Base-by-base conservation (phyloP, 2,797 vertebrate species). In the Delichon dasypus region DNA sequence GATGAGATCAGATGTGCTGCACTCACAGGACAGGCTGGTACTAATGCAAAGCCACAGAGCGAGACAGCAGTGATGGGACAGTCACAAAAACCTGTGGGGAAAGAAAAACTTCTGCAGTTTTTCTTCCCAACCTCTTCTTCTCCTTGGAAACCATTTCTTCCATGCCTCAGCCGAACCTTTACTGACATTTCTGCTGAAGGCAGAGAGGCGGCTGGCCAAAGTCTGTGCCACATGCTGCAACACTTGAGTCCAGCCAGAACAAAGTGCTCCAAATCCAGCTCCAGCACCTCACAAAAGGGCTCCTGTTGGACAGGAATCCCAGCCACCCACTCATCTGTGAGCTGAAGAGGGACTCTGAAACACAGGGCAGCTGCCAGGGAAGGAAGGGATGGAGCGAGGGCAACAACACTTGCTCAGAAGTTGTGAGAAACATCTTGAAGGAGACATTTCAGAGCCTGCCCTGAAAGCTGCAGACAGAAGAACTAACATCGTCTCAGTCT, bases 221-320 rank as follows among this genome's bases (percentile, higher is more conserved):
- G 85, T 71, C 82, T 65, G 16, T 42, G 57, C 75, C 84, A 86
- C 20, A 23, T 88, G 93, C 91, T 96, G 60, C 75, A 95, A 92
- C 81, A 57, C 89, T 96, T 67, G 86, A 92, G 88, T 77, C 67
- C 84, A 88, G 90, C 81, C 77, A 60, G 73, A 87, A 94, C 93
- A 90, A 88, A 96, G 92, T 79, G 95, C 91, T 91, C 93, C 57
- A 91, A 94, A 75, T 36, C 68, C 92, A 84, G 75, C 90, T 84
- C 90, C 82, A 75, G 83, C 34, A 29, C 32, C 94, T 80, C 66
- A 98, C 97, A 98, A 97, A 97, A 96, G 91, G 73, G 72, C 76
- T 95, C 95, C 96, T 98, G 97, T 98, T 90, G 80, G 44, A n/a
- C 54, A 80, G 91, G 48, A 95, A 94, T 78, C 93, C 94, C 82